phyloP scores from a whole-genome alignment of 2,113 vertebrate species.

The Urocitellus parryii region DNA sequence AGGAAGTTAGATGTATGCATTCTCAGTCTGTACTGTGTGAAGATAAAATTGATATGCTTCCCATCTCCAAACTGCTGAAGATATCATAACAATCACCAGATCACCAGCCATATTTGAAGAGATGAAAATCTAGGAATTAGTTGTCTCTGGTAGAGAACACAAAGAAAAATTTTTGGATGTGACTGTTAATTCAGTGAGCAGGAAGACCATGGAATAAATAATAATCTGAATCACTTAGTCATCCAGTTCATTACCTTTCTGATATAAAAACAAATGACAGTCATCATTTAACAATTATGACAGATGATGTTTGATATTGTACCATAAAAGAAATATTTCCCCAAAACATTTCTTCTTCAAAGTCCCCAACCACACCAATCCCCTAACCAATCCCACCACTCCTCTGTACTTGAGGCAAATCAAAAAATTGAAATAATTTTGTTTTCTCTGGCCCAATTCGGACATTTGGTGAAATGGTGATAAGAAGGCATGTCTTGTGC shows the following conservation, averaged over 20 bases:
- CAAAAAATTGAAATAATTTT: slow-evolving; percentile 18
- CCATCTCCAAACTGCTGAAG: neutral
- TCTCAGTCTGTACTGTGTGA: neutral
- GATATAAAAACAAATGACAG: slow-evolving; percentile 43
- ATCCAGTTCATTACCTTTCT: neutral
- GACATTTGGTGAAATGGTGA: slow-evolving; percentile 4
- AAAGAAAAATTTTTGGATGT: neutral
- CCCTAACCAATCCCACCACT: neutral
- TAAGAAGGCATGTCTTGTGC: neutral
- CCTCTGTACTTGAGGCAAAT: neutral
- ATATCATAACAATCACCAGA: neutral
- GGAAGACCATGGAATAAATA: neutral
- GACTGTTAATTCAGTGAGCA: neutral
- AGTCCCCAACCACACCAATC: neutral
- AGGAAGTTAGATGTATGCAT: neutral
- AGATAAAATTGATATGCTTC: neutral
- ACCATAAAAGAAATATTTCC: neutral
- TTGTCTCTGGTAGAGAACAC: neutral
- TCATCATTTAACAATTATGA: neutral
- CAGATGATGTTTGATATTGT: neutral
- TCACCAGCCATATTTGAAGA: neutral
- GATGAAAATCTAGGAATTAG: neutral
- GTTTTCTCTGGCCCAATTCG: neutral
- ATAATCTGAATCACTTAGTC: neutral
- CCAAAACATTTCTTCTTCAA: neutral